Conservation (phyloP, 1,140 invertebrate genomes). For the Zaprionus camerounensis region DNA sequence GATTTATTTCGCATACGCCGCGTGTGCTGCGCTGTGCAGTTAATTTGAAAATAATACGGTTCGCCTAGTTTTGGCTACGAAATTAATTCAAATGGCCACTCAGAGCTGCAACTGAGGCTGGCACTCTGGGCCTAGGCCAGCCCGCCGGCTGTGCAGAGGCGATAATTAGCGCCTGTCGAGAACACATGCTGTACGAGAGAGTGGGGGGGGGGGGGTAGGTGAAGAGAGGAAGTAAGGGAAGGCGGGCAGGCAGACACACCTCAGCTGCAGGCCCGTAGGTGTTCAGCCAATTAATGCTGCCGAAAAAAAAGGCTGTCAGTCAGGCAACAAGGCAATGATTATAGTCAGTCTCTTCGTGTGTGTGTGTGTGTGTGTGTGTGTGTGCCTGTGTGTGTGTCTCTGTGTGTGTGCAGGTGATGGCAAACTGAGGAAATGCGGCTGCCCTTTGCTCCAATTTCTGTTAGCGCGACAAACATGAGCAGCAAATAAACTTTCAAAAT, state of each 20-base stretch:
- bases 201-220: not conserved
- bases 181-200: constrained; percentile 56
- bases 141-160: constrained; percentile 67
- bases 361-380: constrained; percentile 22
- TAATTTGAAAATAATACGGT: constrained; percentile 73
- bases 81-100: constrained; percentile 64
- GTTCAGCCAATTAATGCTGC: constrained; percentile 54
- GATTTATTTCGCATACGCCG: constrained; percentile 81
- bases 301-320: constrained; percentile 40
- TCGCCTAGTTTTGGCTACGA: constrained; percentile 33
- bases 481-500: constrained; percentile 70
- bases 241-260: not conserved
- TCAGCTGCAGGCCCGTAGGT: constrained; percentile 23
- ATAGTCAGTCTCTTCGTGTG: not conserved
- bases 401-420: constrained; percentile 51
- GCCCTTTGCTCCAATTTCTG: constrained; percentile 78
- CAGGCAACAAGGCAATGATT: constrained; percentile 32
- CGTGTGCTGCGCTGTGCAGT: constrained; percentile 62
- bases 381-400: constrained; percentile 3
- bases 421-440: constrained; percentile 50
- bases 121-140: constrained; percentile 31
- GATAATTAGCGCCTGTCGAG: constrained; percentile 78
- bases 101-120: too few relatives aligned
- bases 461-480: constrained; percentile 36
- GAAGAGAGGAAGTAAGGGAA: not conserved